Evolutionary conservation across 1,140 invertebrate genomes (phyloP).

Genomic region (Episyrphus balteatus): DNA sequence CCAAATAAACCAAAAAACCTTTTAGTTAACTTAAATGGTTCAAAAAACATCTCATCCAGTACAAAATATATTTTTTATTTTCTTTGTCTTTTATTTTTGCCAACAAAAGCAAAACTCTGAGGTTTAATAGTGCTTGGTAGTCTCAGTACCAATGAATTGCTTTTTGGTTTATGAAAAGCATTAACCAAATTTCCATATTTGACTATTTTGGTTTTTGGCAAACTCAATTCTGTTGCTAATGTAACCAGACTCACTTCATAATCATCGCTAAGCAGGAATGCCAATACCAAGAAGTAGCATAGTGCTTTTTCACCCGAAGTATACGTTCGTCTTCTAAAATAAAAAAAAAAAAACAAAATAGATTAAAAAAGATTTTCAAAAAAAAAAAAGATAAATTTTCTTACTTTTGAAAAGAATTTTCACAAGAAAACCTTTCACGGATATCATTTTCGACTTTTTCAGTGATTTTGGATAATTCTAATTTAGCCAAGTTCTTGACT

Average conservation of each 20-base stretch:
- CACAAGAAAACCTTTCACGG: conserved; percentile 24
- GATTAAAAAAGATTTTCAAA: neutral
- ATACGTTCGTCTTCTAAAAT: conserved; percentile 16
- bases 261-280: conserved; percentile 22
- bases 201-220: conserved; percentile 21
- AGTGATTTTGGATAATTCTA: conserved; percentile 23
- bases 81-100: too few species aligned
- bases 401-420: conserved; percentile 11
- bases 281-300: conserved; percentile 30
- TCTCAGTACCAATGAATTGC: conserved; percentile 16
- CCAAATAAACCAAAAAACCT: too few species aligned
- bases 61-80: too few species aligned
- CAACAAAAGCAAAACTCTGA: too few species aligned
- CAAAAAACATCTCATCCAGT: too few species aligned
- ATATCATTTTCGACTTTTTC: conserved; percentile 33
- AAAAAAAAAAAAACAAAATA: neutral
- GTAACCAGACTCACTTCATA: conserved; percentile 17
- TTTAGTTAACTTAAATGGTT: too few species aligned
- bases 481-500: conserved; percentile 9
- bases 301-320: conserved; percentile 27
- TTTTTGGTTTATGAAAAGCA: conserved; percentile 18
- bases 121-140: conserved; percentile 23
- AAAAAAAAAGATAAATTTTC: neutral
- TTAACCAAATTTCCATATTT: conserved; percentile 29
- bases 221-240: conserved; percentile 16